Percentiles rank a stretch among this genome's conserved stretches.
phyloP scores from a whole-genome alignment of 2,888 invertebrate genomes.

The Acanthoscelides obtectus region DNA sequence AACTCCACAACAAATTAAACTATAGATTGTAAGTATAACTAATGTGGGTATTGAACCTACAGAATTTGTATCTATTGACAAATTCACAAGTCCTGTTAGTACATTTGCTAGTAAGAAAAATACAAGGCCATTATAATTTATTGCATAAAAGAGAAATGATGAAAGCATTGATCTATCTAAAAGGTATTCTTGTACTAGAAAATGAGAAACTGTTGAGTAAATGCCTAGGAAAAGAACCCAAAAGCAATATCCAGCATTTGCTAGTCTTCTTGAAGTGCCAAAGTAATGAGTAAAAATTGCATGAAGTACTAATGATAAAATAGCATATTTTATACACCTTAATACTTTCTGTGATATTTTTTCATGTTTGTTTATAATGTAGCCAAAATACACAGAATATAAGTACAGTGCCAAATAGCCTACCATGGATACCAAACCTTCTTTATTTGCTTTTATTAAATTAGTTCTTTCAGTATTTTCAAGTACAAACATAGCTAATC shows the following conservation, averaged over 20 bases:
- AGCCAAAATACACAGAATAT: constrained; percentile 63
- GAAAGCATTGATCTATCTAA: constrained; percentile 34
- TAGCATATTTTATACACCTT: constrained; percentile 8
- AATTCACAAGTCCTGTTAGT: constrained; percentile 78
- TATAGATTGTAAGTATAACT: constrained; percentile 56
- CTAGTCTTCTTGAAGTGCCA: constrained; percentile 72
- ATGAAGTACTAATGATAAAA: constrained; percentile 11
- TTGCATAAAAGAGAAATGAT: constrained; percentile 61
- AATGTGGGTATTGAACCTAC: constrained; percentile 45
- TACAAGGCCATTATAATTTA: constrained; percentile 78
- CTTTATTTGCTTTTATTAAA: constrained; percentile 79
- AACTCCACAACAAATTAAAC: constrained; percentile 48
- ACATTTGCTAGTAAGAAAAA: constrained; percentile 83
- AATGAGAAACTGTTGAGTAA: constrained; percentile 53
- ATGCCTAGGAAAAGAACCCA: constrained; percentile 69
- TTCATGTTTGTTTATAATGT: constrained; percentile 47
- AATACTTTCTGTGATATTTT: constrained; percentile 4
- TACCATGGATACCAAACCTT: constrained; percentile 80
- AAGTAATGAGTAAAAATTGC: constrained; percentile 50
- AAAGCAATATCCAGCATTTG: constrained; percentile 75
- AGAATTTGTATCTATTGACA: constrained; percentile 60
- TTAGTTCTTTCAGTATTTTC: constrained; percentile 53
- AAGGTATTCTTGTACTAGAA: constrained; percentile 44
- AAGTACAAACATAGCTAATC: constrained; percentile 68
- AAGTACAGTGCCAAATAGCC: constrained; percentile 86